Evolutionary conservation across 2,888 invertebrate species (phyloP), one percentile per base, ranked within the genome.

Genomic region (Spicauda simplicius): DNA sequence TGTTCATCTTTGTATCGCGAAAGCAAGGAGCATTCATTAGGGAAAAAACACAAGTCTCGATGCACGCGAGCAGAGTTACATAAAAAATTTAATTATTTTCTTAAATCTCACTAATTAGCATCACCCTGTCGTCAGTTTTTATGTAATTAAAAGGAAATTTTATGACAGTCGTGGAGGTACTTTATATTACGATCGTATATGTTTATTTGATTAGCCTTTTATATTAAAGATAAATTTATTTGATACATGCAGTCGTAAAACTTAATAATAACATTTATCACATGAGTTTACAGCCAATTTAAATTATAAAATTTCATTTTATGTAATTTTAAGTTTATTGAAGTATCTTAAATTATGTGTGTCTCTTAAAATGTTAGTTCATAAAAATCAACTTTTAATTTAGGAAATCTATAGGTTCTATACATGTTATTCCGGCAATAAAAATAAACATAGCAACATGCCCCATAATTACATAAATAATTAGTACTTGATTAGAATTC

Each of bases 131-230:
- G 59, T 16, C 25, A 59, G 45, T 30, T 48, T 25, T 59, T 59
- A 48, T 45, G 48, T 59, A 33, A 50, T 59, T 50, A 25, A 59
- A 59, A 59, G 59, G 18, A 50, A 59, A 50, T 16, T 59, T 50
- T 59, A 59, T 59, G 25, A 45, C 14, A 16, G 18, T 30, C 18
- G 48, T 59, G 50, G 48, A 50, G 59, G 11, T 10, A 30, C 18
- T 59, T 50, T 50, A 50, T 50, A n/a, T n/a, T n/a, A 45, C n/a
- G 45, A 5, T n/a, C n/a, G n/a, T 45, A 45, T 45, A n/a, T 45
- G 16, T 45, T 45, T 45, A 45, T 45, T 45, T 45, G 45, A 45
- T 45, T 45, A 45, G n/a, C 45, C n/a, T 45, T 45, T n/a, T n/a
- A 45, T 37, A 45, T 45, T 45, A n/a, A 45, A 45, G 45, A n/a